phyloP scores from a whole-genome alignment of 1,140 invertebrate species.

The Pygmarrhopalites habei region DNA sequence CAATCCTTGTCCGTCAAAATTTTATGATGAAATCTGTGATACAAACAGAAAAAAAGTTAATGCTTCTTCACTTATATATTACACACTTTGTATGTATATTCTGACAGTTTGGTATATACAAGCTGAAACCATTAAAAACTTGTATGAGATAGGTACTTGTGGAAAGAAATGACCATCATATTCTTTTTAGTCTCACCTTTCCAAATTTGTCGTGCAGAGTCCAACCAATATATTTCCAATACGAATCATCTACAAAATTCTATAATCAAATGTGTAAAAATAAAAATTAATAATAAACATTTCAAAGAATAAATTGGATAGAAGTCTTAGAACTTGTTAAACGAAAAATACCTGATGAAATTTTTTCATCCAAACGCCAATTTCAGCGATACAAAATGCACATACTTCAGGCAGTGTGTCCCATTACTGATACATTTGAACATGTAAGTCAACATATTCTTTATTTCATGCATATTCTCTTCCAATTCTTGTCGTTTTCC shows the following conservation, averaged over 20 bases:
- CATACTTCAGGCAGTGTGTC: constrained; percentile 95
- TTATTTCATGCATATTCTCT: constrained; percentile 98
- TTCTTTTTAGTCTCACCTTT: constrained; percentile 57
- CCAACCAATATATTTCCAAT: constrained; percentile 99
- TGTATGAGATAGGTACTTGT: constrained; percentile 64
- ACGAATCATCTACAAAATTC: constrained; percentile 95
- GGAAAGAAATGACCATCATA: constrained; percentile 89
- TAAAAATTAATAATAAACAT: not conserved
- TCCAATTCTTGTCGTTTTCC: constrained; percentile 84
- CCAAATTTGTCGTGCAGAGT: constrained; percentile 91
- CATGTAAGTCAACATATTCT: constrained; percentile 98
- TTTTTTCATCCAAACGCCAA: constrained; percentile 99
- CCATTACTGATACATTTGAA: constrained; percentile 96
- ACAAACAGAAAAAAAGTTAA: too few relatives aligned
- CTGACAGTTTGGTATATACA: not conserved
- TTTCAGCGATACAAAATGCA: constrained; percentile 96
- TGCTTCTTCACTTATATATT: too few relatives aligned
- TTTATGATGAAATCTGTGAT: constrained; percentile 74
- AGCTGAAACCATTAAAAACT: not conserved
- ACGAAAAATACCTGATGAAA: constrained; percentile 65
- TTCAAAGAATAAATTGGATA: not conserved
- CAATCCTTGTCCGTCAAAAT: constrained; percentile 96
- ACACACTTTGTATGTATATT: too few relatives aligned
- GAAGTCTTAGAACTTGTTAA: too few relatives aligned
- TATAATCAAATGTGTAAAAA: constrained; percentile 42